Evolutionary conservation across 2,113 vertebrate genomes (phyloP).

Genomic region (Rhabdornis inornatus): DNA sequence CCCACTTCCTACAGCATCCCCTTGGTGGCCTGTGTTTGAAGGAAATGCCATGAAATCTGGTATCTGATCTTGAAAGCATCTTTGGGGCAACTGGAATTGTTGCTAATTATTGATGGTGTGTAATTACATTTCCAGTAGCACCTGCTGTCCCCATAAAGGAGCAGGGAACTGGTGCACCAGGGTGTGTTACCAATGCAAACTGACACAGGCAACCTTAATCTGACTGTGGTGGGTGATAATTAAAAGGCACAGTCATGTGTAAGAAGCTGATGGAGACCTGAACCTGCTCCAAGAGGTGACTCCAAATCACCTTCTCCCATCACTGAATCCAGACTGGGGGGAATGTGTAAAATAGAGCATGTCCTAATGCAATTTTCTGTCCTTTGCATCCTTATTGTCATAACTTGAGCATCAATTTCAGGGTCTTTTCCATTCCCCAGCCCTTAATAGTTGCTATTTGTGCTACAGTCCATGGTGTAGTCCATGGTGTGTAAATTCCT

Average conservation of each 20-base stretch:
- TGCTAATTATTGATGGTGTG: background rate
- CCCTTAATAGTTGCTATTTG: background rate
- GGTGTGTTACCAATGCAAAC: background rate
- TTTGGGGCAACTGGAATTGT: background rate
- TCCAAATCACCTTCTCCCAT: background rate
- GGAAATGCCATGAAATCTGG: accelerated
- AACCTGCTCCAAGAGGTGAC: background rate
- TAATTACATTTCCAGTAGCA: background rate
- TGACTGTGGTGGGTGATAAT: background rate
- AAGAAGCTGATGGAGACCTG: background rate
- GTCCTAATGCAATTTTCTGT: background rate
- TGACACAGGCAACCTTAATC: background rate
- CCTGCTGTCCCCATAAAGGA: background rate
- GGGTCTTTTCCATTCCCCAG: background rate
- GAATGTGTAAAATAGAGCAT: accelerated
- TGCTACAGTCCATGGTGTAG: background rate
- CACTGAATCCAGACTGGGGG: background rate
- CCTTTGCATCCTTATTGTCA: background rate
- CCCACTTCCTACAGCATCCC: background rate
- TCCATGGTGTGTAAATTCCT: background rate
- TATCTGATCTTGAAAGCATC: background rate
- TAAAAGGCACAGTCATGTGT: background rate
- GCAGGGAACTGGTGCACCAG: background rate
- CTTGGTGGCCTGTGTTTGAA: background rate
- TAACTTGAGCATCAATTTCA: background rate